A percentile compares a stretch with the other conserved stretches of the same genome.
Evolutionary conservation across 2,113 vertebrate species (phyloP).

Genomic region (Nesoenas mayeri): DNA sequence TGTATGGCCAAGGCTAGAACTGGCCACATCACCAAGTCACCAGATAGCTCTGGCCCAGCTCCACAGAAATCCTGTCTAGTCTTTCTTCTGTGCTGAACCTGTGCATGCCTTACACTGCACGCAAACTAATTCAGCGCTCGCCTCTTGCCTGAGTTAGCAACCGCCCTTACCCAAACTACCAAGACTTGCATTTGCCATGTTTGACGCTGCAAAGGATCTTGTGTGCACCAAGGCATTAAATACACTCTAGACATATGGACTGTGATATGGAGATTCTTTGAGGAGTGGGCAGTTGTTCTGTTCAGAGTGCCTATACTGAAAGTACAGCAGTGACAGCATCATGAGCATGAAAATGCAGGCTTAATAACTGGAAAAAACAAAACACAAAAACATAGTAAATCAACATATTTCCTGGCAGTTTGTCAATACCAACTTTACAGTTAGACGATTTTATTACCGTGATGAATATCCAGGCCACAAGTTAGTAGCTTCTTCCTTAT

Average conservation of each 20-base stretch:
- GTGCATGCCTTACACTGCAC: rapidly evolving
- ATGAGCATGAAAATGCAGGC: background rate
- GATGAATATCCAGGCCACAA: background rate
- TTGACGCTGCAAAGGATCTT: background rate
- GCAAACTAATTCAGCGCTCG: background rate
- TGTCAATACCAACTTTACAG: conserved; percentile 21
- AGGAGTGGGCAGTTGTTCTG: background rate
- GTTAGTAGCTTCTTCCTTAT: background rate
- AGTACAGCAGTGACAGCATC: background rate
- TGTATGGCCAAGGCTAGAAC: background rate
- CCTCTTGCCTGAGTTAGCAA: background rate
- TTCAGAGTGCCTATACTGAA: background rate
- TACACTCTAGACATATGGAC: background rate
- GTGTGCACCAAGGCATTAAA: background rate
- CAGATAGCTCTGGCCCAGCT: background rate
- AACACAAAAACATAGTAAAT: background rate
- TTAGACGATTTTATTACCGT: conserved; percentile 30
- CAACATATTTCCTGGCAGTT: conserved; percentile 2
- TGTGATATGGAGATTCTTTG: background rate
- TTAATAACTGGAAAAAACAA: background rate
- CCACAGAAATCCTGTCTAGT: background rate
- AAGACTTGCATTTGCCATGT: background rate
- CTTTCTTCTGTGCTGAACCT: background rate
- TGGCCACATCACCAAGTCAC: background rate
- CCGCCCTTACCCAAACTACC: background rate